Evolutionary conservation across 1,140 invertebrate species (phyloP).

Genomic region (Cyrtorhinus lividipennis): DNA sequence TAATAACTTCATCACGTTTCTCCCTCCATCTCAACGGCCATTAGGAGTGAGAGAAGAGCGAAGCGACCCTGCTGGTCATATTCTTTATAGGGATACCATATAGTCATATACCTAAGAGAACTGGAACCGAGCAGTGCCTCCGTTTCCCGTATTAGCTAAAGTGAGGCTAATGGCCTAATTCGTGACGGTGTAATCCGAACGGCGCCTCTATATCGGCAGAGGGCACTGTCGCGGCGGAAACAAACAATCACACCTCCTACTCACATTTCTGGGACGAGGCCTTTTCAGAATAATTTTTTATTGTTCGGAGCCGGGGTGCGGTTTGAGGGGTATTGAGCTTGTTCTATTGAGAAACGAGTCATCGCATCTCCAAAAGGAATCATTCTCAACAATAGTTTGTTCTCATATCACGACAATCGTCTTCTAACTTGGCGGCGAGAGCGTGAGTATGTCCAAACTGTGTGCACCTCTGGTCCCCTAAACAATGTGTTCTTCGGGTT

Average conservation of each 20-base stretch:
- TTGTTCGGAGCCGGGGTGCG: not conserved
- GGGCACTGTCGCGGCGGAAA: not conserved
- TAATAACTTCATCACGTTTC: slow-evolving; percentile 8
- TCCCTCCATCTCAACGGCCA: not conserved
- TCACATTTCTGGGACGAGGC: not conserved
- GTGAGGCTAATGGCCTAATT: slow-evolving; percentile 4
- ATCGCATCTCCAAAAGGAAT: not conserved
- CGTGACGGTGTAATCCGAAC: not conserved
- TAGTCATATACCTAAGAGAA: not conserved
- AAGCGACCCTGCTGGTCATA: not conserved
- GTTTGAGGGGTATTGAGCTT: not conserved
- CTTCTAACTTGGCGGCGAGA: no score
- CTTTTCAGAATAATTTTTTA: slow-evolving; percentile 9
- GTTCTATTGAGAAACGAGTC: not conserved
- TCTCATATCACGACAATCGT: not conserved
- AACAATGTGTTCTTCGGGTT: no score
- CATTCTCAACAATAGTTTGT: not conserved
- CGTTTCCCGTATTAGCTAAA: slow-evolving; percentile 6
- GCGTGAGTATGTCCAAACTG: no score
- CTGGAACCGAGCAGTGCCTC: not conserved
- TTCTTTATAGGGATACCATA: not conserved
- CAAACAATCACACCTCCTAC: slow-evolving; percentile 4
- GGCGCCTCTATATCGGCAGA: slow-evolving; percentile 2
- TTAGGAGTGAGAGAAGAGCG: no score
- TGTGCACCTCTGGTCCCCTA: no score